phyloP scores from a whole-genome alignment of 2,888 invertebrate species.

The Pandemis heparana region DNA sequence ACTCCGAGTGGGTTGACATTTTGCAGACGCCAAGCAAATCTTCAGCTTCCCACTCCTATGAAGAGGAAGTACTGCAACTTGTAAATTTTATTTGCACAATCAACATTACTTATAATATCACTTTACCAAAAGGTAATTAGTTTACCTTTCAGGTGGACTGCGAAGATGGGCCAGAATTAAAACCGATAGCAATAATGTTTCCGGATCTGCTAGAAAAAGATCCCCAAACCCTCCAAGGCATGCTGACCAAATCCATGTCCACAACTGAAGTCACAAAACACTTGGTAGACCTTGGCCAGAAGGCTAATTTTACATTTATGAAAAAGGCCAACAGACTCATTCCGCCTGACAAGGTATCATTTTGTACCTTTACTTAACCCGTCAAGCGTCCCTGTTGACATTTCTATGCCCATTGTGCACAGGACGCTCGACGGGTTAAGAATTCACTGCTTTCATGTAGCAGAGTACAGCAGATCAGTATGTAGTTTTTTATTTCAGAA shows the following conservation, averaged over 20 bases:
- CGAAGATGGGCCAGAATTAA: conserved; percentile 68
- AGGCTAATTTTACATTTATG: conserved; percentile 76
- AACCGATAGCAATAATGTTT: conserved; percentile 75
- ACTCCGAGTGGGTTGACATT: conserved; percentile 81
- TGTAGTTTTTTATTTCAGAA: conserved; percentile 57
- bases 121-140: conserved; percentile 14
- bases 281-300: conserved; percentile 73
- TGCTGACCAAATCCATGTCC: conserved; percentile 73
- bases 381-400: too few relatives aligned
- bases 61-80: conserved; percentile 70
- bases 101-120: background rate
- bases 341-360: conserved; percentile 67
- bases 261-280: conserved; percentile 78
- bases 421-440: too few relatives aligned
- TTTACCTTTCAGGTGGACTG: conserved; percentile 64
- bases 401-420: too few relatives aligned
- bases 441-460: background rate
- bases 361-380: background rate
- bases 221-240: conserved; percentile 68
- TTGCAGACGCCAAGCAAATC: conserved; percentile 57
- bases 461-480: background rate
- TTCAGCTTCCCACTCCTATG: conserved; percentile 54
- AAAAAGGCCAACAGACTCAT: conserved; percentile 74
- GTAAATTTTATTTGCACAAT: conserved; percentile 7
- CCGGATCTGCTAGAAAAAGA: conserved; percentile 72